A percentile compares a stretch with the other conserved stretches of the same genome.
Conservation (phyloP, 2,113 vertebrate genomes). For the Solea solea region DNA sequence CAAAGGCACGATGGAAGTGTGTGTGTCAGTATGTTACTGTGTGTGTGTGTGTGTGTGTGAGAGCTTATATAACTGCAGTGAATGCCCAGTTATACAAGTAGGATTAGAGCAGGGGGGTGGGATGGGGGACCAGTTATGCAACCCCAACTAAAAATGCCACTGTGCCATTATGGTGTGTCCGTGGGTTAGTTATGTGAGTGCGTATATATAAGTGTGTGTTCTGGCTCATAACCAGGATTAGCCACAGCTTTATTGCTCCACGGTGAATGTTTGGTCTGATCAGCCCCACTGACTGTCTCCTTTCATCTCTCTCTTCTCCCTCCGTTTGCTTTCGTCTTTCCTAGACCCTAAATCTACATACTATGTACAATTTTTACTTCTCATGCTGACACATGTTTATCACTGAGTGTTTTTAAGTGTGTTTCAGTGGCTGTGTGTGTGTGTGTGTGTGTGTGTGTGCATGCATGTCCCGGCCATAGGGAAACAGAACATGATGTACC, state of each 20-base stretch:
- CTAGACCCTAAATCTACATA: constrained; percentile 13
- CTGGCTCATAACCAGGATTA: constrained; percentile 66
- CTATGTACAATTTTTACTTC: neutral
- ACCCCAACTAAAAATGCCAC: constrained; percentile 77
- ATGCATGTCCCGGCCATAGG: constrained; percentile 20
- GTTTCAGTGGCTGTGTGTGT: constrained; percentile 23
- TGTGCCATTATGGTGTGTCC: constrained; percentile 56
- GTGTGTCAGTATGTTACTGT: constrained; percentile 32
- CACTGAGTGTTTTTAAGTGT: constrained; percentile 11
- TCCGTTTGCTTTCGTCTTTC: constrained; percentile 25
- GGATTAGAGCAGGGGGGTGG: constrained; percentile 72
- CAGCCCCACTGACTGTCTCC: constrained; percentile 42
- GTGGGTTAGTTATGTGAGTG: neutral
- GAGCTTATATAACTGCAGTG: constrained; percentile 84
- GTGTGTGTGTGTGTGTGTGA: constrained; percentile 81
- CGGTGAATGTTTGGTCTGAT: constrained; percentile 52
- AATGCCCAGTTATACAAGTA: constrained; percentile 89
- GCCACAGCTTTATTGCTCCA: constrained; percentile 60
- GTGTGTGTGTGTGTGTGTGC: constrained; percentile 11
- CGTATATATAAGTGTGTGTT: constrained; percentile 36
- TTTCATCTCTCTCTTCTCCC: constrained; percentile 22
- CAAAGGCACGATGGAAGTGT: constrained; percentile 22
- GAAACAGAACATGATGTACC: constrained; percentile 61
- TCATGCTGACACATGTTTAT: constrained; percentile 11
- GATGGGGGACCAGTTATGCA: constrained; percentile 71